These are phyloP conservation scores for Cotesia glomerata DNA, from an alignment of 1,140 invertebrate genomes.

Conservation along the genomic window DNA sequence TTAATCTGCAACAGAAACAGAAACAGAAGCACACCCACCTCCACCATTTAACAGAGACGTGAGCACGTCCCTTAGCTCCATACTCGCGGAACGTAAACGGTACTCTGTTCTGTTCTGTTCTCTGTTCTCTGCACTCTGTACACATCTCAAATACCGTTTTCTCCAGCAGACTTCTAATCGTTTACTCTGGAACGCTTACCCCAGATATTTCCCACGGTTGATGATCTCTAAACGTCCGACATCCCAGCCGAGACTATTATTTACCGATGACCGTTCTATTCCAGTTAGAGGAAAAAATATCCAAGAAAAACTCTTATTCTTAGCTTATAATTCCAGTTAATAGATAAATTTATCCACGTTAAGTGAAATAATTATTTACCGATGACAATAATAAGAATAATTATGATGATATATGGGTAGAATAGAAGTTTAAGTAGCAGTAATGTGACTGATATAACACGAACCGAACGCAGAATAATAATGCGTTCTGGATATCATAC, in stretches of 20 bases:
- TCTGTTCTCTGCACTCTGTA: too few species aligned
- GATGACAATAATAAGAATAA: too few species aligned
- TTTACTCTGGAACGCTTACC: background rate
- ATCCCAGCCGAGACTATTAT: background rate
- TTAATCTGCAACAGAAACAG: too few species aligned
- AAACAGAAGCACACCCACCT: too few species aligned
- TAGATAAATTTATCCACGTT: too few species aligned
- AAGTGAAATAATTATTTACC: background rate
- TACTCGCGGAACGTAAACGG: too few species aligned
- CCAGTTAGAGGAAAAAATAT: background rate
- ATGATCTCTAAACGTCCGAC: constrained; percentile 15
- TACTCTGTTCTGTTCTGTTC: too few species aligned
- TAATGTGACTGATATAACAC: background rate
- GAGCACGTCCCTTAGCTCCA: too few species aligned
- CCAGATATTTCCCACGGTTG: constrained; percentile 26
- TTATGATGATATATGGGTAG: background rate
- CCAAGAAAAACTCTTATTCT: too few species aligned
- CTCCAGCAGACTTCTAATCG: constrained; percentile 4
- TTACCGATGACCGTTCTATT: constrained; percentile 1
- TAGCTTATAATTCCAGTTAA: too few species aligned
- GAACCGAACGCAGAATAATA: too few species aligned
- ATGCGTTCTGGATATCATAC: constrained; percentile 41
- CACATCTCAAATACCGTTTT: background rate
- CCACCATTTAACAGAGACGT: too few species aligned
- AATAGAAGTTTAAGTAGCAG: constrained; percentile 10